These are phyloP conservation scores for Drosophila nasuta DNA, from an alignment of 1,140 invertebrate genomes.

Conservation along the genomic window DNA sequence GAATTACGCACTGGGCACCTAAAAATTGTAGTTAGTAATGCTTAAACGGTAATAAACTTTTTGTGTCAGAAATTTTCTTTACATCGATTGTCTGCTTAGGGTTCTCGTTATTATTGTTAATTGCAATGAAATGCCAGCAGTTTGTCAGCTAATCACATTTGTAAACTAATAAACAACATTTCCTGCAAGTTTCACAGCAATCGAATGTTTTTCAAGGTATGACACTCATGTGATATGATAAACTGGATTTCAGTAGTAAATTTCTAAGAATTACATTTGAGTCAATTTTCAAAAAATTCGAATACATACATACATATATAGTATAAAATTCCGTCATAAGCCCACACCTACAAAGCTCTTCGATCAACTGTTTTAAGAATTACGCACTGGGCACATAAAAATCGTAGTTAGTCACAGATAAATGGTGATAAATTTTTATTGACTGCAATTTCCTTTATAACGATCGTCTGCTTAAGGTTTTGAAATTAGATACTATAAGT, in stretches of 20 bases:
- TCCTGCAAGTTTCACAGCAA: background rate
- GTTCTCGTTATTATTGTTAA: constrained; percentile 27
- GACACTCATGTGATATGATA: no score
- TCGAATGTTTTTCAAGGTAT: background rate
- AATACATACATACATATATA: no score
- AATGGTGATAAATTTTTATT: background rate
- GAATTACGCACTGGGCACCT: background rate
- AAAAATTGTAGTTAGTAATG: background rate
- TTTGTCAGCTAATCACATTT: constrained; percentile 10
- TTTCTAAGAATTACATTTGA: no score
- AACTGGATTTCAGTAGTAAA: no score
- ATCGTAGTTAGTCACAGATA: background rate
- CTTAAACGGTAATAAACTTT: background rate
- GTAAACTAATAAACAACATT: background rate
- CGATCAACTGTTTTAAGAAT: no score
- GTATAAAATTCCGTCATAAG: no score
- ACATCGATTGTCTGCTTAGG: constrained; percentile 3
- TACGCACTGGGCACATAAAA: background rate
- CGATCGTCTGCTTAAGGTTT: background rate
- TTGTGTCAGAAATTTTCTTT: background rate
- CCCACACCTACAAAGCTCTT: no score
- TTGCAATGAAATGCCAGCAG: constrained; percentile 19
- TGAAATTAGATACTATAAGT: background rate
- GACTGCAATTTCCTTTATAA: background rate
- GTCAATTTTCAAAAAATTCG: no score